Evolutionary conservation across 2,113 vertebrate species (phyloP), one percentile per base, ranked within the genome.

Genomic region (Dinomys branickii): DNA sequence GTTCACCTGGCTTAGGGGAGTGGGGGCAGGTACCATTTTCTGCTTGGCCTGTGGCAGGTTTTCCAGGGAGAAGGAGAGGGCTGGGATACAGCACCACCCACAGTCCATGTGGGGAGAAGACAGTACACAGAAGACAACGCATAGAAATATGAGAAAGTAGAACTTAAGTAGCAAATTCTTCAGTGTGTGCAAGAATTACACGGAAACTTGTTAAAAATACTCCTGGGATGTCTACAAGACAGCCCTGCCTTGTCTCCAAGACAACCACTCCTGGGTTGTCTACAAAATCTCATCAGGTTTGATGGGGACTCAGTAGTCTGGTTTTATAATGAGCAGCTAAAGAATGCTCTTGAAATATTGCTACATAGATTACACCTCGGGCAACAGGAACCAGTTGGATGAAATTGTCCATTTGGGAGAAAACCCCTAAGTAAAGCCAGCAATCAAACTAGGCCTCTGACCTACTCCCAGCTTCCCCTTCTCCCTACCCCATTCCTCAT

Each of bases 1-100:
- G 20, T 71, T 38, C 38, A 30, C 65, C 58, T 26, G 4, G 28
- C 41, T 30, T 35, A 78, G 41, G 12, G 80, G 63, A 30, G 47
- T 9, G 7, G 13, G 67, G 61, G 14, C 28, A 81, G 58, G n/a
- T 4, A 6, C 16, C 0, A 0, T 44, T 7, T 19, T 38, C 0
- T 44, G 50, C 12, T 67, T 69, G 63, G 16, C 47, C 77, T 26
- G 20, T 4, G 22, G 10, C 3, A 19, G 61, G n/a, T 67, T 35
- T 67, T 24, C 73, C 16, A 73, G 56, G 20, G 81, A 16, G 17
- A 33, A 82, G 13, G 22, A 82, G 2, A 81, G 24, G 26, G 26
- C 17, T 61, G 56, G 22, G 50, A 87, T 24, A 77, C 30, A 69
- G 1, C 3, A 5, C 8, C 12, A 7, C 3, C 41, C 26, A 50